Conservation (phyloP, 2,888 invertebrate genomes). For the Cynaeus angustus region DNA sequence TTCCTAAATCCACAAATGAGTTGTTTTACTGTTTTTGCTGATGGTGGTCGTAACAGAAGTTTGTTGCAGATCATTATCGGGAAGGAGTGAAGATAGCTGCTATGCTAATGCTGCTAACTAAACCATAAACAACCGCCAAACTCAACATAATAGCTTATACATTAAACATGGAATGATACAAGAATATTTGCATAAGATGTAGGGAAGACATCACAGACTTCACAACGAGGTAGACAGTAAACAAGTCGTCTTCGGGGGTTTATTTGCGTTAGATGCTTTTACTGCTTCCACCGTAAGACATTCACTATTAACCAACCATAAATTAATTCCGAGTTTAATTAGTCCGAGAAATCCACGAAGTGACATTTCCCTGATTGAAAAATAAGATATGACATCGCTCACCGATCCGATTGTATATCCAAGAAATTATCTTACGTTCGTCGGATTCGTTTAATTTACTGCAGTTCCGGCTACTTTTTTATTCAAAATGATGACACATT, state of each 20-base stretch:
- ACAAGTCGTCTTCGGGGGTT: conserved; percentile 28
- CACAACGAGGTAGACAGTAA: conserved; percentile 46
- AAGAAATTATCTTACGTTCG: not conserved
- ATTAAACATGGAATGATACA: conserved; percentile 70
- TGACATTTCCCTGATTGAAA: conserved; percentile 9
- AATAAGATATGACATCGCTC: conserved; percentile 10
- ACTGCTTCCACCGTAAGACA: conserved; percentile 8
- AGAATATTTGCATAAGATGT: conserved; percentile 69
- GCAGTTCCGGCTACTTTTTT: conserved; percentile 6
- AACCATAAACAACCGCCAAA: conserved; percentile 69
- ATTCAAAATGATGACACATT: conserved; percentile 1
- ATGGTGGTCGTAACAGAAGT: conserved; percentile 60
- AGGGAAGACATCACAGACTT: conserved; percentile 58
- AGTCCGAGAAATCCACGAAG: not conserved
- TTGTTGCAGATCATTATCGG: conserved; percentile 66
- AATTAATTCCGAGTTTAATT: conserved; percentile 5
- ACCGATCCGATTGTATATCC: not conserved
- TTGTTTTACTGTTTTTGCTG: conserved; percentile 62
- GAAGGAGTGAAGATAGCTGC: conserved; percentile 64
- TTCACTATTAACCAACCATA: conserved; percentile 24
- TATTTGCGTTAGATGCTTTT: conserved; percentile 21
- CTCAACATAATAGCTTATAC: conserved; percentile 70
- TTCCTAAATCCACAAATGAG: conserved; percentile 64
- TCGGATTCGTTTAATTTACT: conserved; percentile 3
- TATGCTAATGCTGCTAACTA: conserved; percentile 68